Conservation (phyloP, 2,797 vertebrate genomes). For the Catostomus latipinnis region DNA sequence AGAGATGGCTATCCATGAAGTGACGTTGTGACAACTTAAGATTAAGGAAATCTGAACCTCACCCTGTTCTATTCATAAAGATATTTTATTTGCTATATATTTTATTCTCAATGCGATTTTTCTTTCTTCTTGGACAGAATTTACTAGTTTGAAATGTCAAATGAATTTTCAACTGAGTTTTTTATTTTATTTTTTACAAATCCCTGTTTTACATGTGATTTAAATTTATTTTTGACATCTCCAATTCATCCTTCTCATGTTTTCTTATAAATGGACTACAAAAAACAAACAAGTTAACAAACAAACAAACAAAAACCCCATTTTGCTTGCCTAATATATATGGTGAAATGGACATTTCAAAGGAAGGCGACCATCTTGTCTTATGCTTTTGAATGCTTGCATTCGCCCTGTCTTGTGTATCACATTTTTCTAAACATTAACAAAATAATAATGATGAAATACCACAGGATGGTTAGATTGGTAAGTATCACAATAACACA, state of each 20-base stretch:
- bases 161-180: not conserved
- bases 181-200: not conserved
- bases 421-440: constrained; percentile 78
- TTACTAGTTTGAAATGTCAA: not conserved
- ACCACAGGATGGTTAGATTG: constrained; percentile 79
- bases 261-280: constrained; percentile 35
- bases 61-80: not conserved
- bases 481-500: constrained; percentile 70
- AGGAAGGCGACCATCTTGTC: constrained; percentile 73
- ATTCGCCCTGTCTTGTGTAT: constrained; percentile 74
- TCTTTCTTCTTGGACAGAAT: too few species aligned
- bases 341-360: constrained; percentile 69
- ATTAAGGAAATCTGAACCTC: constrained; percentile 7
- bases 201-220: not conserved
- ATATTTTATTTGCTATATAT: constrained; percentile 20
- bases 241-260: constrained; percentile 17
- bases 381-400: constrained; percentile 63
- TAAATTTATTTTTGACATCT: constrained; percentile 53
- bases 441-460: constrained; percentile 80
- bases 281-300: constrained; percentile 41
- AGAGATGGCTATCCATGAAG: not conserved
- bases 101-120: not conserved
- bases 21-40: not conserved
- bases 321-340: constrained; percentile 46
- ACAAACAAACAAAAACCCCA: too few species aligned